Evolutionary conservation across 35 echinoderm and acorn worm species (phyloP), one percentile per base, ranked within the genome.

Genomic region (Lytechinus pictus): DNA sequence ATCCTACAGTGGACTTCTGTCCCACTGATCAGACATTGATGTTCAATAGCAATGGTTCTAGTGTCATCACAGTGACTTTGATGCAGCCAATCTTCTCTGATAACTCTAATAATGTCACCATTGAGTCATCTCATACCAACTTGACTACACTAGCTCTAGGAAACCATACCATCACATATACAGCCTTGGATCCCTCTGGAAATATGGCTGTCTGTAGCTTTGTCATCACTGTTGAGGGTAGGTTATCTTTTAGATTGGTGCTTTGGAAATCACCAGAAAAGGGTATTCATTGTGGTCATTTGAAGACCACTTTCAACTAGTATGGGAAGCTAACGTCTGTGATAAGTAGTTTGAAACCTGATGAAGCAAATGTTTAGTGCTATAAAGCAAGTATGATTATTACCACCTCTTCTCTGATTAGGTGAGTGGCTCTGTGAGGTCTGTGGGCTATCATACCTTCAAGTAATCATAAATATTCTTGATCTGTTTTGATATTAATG

Each of bases 141-240:
- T 28, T 71, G 16, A 72, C 51, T 57, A 8, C 51, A 8, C 60
- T 92, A 44, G 56, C 51, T 91, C 27, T 96, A 3, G 95, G 95
- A 60, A 61, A 53, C 57, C 57, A 89, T 51, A 57, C 53, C 27
- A 55, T 96, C 54, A 71, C 89, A 52, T 96, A 96, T 33, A 92
- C 54, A 29, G 89, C 95, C 52, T 52, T 19, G 72, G 95, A 96
- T 91, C 24, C 55, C 7, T 3, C 28, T 3, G 95, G 95, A 12
- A 98, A 98, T 44, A 3, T 3, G 10, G 60, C 9, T 12, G 29
- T 19, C 14, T 97, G 95, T 52, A 61, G 54, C 14, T 98, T 98
- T 94, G 57, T 29, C 4, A 66, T 98, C 44, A 96, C 93, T 24
- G 87, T 96, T 33, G n/a, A 51, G 57, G 95, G 97, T 98, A 54